These are phyloP conservation scores for Clupea harengus DNA, from an alignment of 2,113 vertebrate species.

Conservation along the genomic window DNA sequence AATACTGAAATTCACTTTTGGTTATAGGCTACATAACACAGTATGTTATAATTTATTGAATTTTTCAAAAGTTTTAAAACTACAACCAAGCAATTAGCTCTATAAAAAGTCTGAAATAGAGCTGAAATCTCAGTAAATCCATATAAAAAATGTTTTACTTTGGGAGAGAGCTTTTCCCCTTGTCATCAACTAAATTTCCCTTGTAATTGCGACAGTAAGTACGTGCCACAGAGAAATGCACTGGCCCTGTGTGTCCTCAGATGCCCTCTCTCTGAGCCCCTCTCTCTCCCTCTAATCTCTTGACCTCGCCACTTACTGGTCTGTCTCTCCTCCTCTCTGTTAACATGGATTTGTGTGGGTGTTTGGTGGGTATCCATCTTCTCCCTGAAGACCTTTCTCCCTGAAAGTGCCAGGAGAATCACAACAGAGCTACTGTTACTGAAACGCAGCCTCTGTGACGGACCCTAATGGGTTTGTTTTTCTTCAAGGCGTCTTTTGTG, in stretches of 20 bases:
- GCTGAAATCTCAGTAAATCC: neutral
- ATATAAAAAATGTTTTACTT: neutral
- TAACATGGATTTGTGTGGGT: neutral
- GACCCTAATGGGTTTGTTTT: neutral
- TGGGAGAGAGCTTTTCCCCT: neutral
- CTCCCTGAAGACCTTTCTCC: neutral
- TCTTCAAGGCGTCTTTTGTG: neutral
- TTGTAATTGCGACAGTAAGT: neutral
- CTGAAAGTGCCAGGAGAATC: neutral
- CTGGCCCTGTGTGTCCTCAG: neutral
- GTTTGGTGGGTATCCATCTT: neutral
- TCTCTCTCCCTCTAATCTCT: neutral
- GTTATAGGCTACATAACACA: no score
- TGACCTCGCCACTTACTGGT: neutral
- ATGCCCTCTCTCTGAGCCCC: neutral
- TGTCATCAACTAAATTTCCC: neutral
- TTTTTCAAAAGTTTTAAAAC: neutral
- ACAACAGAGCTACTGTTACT: neutral
- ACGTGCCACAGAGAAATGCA: neutral
- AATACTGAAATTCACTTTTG: no score
- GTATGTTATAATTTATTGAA: no score
- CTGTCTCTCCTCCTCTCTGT: neutral
- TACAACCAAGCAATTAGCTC: neutral
- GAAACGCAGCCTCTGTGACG: neutral
- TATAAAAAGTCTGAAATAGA: neutral